phyloP scores from a whole-genome alignment of 2,113 vertebrate genomes.

The Jaculus jaculus region DNA sequence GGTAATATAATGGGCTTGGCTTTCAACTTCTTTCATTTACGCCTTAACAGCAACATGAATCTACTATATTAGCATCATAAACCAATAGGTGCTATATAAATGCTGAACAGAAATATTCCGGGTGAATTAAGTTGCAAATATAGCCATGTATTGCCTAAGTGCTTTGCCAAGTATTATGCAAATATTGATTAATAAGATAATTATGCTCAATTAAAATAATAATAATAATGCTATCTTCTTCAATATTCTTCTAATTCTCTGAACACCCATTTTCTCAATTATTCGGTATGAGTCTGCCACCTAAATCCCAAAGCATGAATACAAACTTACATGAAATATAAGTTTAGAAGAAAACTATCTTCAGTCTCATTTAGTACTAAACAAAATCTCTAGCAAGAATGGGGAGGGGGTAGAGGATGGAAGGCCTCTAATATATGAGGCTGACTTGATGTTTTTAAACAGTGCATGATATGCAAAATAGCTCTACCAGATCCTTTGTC shows the following conservation, averaged over 20 bases:
- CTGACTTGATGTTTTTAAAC: not conserved
- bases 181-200: conserved; percentile 73
- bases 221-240: conserved; percentile 64
- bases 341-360: conserved; percentile 26
- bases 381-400: not conserved
- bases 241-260: conserved; percentile 51
- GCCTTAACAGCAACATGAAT: conserved; percentile 78
- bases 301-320: conserved; percentile 45
- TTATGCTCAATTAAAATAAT: conserved; percentile 75
- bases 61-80: conserved; percentile 80
- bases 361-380: not conserved
- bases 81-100: conserved; percentile 75
- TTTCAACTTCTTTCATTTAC: conserved; percentile 78
- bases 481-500: not conserved
- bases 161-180: conserved; percentile 68
- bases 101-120: conserved; percentile 76
- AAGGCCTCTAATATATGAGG: not conserved
- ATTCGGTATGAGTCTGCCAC: not conserved
- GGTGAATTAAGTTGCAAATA: conserved; percentile 70
- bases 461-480: not conserved
- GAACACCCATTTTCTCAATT: conserved; percentile 15
- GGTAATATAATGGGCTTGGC: conserved; percentile 76
- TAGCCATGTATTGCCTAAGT: conserved; percentile 67
- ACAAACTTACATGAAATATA: conserved; percentile 33
- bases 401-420: not conserved